Base-by-base conservation (phyloP, 2,113 vertebrate species). In the Lagopus muta region DNA sequence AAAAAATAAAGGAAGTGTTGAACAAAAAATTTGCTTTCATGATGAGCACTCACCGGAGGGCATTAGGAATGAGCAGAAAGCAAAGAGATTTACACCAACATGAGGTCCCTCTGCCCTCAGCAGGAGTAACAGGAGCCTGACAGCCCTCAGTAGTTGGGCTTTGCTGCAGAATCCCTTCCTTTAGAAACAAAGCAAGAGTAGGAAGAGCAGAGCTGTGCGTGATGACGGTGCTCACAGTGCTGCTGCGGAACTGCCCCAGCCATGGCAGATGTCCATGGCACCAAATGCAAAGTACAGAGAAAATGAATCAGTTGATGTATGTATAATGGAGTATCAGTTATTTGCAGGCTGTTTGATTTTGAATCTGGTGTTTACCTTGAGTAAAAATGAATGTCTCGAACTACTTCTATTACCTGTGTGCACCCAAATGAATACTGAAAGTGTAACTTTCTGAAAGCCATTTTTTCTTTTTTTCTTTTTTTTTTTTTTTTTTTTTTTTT, bases 381-480 rank as follows among this genome's bases (percentile, higher is more conserved):
- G 52, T 64, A 65, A 81, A 86, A 93, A 61, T 36, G 52, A 93
- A 74, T 70, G 67, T 71, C 73, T 74, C 20, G 81, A 94, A 92
- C 34, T 28, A 55, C 45, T 2, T 89, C 94, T 94, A 76, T 64
- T 54, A 64, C 32, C n/a, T 0, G 0, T 57, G 65, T 78, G 90
- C 0, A 0, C 71, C 73, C 88, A 78, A 96, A 92, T 83, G 90
- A 94, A 88, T 55, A 48, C 47, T 77, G 86, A 71, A 65, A 94
- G 72, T 9, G 47, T 71, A 67, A 77, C 74, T 94, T 95, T 83
- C 69, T 71, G 50, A 70, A 65, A 89, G 40, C 57, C 11, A 42
- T 55, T 40, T 48, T 71, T 76, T 28, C 52, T 14, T 28, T 28
- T 28, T 8, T 27, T 30, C 17, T 30, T 78, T 82, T 34, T 48